Conservation (phyloP, 1,140 invertebrate species). For the Coptotermes formosanus region DNA sequence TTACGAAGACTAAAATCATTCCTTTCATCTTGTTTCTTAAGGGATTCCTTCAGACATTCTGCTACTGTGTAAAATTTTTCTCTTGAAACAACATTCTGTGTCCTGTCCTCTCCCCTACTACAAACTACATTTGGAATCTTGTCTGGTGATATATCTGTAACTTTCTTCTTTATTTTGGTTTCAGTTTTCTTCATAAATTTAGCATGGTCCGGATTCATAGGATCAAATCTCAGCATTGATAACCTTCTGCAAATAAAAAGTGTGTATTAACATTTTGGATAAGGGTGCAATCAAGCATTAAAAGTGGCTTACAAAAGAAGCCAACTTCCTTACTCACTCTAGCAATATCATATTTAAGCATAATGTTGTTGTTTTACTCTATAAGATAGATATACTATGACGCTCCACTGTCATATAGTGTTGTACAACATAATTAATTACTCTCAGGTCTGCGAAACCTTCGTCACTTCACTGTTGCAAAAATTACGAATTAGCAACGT, state of each 20-base stretch:
- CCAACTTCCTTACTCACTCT: no score
- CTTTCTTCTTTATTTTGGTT: background rate
- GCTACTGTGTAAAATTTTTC: slow-evolving; percentile 1
- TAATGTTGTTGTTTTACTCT: no score
- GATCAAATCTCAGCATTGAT: background rate
- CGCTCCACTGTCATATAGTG: no score
- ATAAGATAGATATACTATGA: no score
- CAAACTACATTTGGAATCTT: background rate
- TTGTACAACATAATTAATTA: no score
- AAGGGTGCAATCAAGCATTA: no score
- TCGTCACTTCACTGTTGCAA: no score
- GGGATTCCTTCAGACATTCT: background rate
- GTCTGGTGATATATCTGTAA: background rate
- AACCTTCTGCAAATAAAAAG: background rate
- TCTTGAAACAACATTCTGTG: background rate
- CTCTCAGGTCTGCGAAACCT: no score
- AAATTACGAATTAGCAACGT: no score
- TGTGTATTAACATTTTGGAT: no score
- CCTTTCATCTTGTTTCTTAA: background rate
- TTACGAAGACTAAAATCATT: slow-evolving; percentile 4
- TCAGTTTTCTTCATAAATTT: background rate
- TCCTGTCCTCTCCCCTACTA: background rate
- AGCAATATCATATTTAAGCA: no score
- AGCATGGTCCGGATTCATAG: background rate
- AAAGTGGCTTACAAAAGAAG: no score